phyloP scores from a whole-genome alignment of 2,888 invertebrate species.

The Tipula helvola region DNA sequence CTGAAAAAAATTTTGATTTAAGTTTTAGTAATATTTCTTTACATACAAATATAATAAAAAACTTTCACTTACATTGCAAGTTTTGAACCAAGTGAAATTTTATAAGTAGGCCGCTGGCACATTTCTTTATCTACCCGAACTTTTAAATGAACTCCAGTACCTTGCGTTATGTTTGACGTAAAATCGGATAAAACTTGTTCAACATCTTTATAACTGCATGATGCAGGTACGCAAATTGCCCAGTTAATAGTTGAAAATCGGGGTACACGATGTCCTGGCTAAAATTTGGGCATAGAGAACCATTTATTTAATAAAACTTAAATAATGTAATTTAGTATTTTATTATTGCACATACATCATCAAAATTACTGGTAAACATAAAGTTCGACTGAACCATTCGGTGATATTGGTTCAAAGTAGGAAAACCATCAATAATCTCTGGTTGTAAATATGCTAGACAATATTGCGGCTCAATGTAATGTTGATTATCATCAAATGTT shows the following conservation, averaged over 20 bases:
- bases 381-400: slow-evolving; percentile 47
- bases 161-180: slow-evolving; percentile 37
- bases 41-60: background rate
- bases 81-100: slow-evolving; percentile 34
- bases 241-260: slow-evolving; percentile 52
- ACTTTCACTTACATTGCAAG: slow-evolving; percentile 35
- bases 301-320: background rate
- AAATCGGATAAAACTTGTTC: slow-evolving; percentile 41
- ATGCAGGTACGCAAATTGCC: slow-evolving; percentile 53
- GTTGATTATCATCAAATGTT: background rate
- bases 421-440: slow-evolving; percentile 37
- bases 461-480: slow-evolving; percentile 41
- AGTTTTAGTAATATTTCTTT: background rate
- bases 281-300: slow-evolving; percentile 18
- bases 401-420: slow-evolving; percentile 37
- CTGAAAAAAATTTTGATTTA: slow-evolving; percentile 22
- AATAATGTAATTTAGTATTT: background rate
- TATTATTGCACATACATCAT: slow-evolving; percentile 44
- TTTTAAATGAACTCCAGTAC: slow-evolving; percentile 43
- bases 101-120: slow-evolving; percentile 41
- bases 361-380: slow-evolving; percentile 48
- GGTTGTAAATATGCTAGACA: slow-evolving; percentile 51
- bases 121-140: slow-evolving; percentile 46
- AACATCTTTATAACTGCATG: slow-evolving; percentile 45
- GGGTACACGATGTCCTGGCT: slow-evolving; percentile 60